A percentile compares a stretch with the other conserved stretches of the same genome.
phyloP scores from a whole-genome alignment of 2,888 invertebrate genomes.

The Pollenia angustigena region DNA sequence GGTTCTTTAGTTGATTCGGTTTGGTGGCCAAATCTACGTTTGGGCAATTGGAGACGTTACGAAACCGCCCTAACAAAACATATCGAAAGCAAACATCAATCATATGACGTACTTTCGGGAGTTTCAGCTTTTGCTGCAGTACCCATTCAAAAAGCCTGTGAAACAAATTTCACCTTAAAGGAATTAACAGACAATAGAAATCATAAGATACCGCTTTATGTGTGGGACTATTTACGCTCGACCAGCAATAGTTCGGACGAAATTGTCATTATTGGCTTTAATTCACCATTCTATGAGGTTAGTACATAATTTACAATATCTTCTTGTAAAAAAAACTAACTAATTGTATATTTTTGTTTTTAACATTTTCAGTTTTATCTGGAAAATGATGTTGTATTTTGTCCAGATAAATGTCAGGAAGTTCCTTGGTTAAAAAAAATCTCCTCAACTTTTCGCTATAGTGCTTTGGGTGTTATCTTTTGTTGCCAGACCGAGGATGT shows the following conservation, averaged over 20 bases:
- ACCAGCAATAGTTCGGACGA: constrained; percentile 36
- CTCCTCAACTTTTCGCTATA: constrained; percentile 52
- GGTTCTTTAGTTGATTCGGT: constrained; percentile 58
- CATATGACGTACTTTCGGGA: constrained; percentile 60
- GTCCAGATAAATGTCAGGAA: constrained; percentile 63
- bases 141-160: constrained; percentile 16
- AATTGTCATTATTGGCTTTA: constrained; percentile 70
- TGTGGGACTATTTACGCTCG: constrained; percentile 70
- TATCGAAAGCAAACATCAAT: background rate
- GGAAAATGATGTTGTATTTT: constrained; percentile 60
- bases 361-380: constrained; percentile 53
- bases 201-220: constrained; percentile 54
- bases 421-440: constrained; percentile 65
- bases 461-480: constrained; percentile 60
- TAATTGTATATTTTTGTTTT: background rate
- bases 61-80: constrained; percentile 49
- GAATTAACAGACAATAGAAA: background rate
- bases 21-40: constrained; percentile 70
- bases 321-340: background rate
- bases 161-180: constrained; percentile 24
- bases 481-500: constrained; percentile 70
- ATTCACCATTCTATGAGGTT: constrained; percentile 69
- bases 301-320: background rate
- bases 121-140: constrained; percentile 21
- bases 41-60: constrained; percentile 69